A percentile compares a stretch with the other conserved stretches of the same genome.
Conservation (phyloP, 2,113 vertebrate genomes). For the Gadus chalcogrammus region DNA sequence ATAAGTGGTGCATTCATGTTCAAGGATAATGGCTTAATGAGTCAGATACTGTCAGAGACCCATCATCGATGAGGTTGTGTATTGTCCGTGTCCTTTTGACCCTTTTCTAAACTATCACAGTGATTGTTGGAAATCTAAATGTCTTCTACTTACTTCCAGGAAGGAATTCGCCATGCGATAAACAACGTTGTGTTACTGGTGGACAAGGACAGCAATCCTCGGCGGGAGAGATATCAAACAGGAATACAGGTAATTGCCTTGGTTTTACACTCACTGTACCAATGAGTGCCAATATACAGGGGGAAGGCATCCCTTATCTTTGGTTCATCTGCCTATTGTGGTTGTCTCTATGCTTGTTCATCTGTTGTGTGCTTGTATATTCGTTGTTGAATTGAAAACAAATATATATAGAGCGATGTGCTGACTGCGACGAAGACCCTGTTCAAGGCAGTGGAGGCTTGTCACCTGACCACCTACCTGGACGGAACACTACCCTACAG, state of each 20-base stretch:
- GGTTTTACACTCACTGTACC: not conserved
- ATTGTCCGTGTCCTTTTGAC: too few relatives aligned
- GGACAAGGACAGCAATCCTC: slow-evolving; percentile 72
- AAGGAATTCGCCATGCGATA: slow-evolving; percentile 62
- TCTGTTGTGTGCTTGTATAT: not conserved
- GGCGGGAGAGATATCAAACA: slow-evolving; percentile 66
- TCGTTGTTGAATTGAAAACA: not conserved
- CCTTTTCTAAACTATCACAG: not conserved
- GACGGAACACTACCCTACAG: slow-evolving; percentile 79
- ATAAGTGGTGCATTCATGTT: not conserved
- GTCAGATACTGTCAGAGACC: slow-evolving; percentile 12
- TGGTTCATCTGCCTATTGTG: too few relatives aligned
- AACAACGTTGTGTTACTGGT: slow-evolving; percentile 75
- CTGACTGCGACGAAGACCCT: slow-evolving; percentile 80
- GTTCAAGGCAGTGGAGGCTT: slow-evolving; percentile 76
- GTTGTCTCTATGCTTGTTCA: not conserved
- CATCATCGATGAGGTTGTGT: too few relatives aligned
- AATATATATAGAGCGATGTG: slow-evolving; percentile 74
- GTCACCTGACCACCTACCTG: slow-evolving; percentile 78
- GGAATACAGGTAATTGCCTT: slow-evolving; percentile 74
- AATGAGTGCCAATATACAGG: too few relatives aligned
- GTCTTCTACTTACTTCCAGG: slow-evolving; percentile 51
- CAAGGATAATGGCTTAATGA: not conserved
- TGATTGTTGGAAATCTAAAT: not conserved
- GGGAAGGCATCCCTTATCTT: too few relatives aligned